Evolutionary conservation across 1,140 invertebrate species (phyloP).

Genomic region (Nasonia giraulti): DNA sequence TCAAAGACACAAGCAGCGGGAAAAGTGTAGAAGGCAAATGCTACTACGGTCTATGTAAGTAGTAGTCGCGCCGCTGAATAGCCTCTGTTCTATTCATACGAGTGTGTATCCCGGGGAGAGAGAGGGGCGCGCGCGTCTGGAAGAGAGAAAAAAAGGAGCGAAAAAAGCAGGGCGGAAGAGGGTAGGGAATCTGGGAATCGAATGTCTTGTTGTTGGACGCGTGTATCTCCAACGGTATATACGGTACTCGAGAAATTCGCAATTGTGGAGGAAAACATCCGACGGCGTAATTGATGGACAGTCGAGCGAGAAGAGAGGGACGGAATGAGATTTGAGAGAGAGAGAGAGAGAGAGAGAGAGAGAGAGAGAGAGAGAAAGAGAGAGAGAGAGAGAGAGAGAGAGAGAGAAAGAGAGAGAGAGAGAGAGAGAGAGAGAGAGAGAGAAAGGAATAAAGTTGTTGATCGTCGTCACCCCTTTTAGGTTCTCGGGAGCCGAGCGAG

Average conservation of each 20-base stretch:
- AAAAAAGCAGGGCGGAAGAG: conserved; percentile 52
- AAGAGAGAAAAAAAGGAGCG: conserved; percentile 45
- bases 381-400: conserved; percentile 33
- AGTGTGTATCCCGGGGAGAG: conserved; percentile 45
- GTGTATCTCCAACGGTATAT: conserved; percentile 54
- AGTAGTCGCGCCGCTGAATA: conserved; percentile 65
- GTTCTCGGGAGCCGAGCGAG: neutral
- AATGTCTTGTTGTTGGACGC: conserved; percentile 36
- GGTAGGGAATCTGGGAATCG: conserved; percentile 51
- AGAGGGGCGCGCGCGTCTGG: conserved; percentile 31
- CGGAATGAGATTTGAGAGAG: conserved; percentile 32
- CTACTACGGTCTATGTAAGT: conserved; percentile 9
- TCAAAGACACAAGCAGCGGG: conserved; percentile 57
- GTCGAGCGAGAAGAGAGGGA: conserved; percentile 30
- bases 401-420: conserved; percentile 15
- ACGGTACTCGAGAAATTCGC: conserved; percentile 67
- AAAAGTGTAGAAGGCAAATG: conserved; percentile 55
- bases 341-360: neutral
- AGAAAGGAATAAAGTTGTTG: conserved; percentile 37
- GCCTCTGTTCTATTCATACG: conserved; percentile 71
- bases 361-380: conserved; percentile 27
- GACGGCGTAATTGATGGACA: conserved; percentile 67
- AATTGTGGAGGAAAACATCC: conserved; percentile 65
- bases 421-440: conserved; percentile 20
- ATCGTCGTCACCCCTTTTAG: conserved; percentile 42